Conservation (phyloP, 1,140 invertebrate genomes). For the Acromyrmex echinatior region DNA sequence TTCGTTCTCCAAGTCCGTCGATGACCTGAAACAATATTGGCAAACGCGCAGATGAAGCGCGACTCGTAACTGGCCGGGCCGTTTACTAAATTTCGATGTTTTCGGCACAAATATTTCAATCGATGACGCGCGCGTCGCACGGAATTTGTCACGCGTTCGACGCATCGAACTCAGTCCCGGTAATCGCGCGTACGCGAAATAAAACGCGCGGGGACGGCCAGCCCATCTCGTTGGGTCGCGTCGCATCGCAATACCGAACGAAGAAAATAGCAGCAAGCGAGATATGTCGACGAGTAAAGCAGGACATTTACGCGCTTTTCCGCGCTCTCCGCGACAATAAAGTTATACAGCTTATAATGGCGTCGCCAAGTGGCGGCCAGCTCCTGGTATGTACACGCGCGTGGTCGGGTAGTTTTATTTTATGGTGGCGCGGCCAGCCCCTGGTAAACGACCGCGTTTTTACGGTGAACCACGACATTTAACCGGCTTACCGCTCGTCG, state of each 20-base stretch:
- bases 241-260: conserved; percentile 1
- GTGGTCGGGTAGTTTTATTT: conserved; percentile 81
- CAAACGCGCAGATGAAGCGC: conserved; percentile 54
- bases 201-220: conserved; percentile 37
- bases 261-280: conserved; percentile 20
- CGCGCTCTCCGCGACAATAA: conserved; percentile 59
- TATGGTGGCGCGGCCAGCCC: conserved; percentile 75
- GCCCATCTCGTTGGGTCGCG: conserved; percentile 22
- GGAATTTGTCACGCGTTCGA: conserved; percentile 62
- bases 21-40: conserved; percentile 55
- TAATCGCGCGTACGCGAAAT: conserved; percentile 61
- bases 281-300: neutral
- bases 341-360: conserved; percentile 81
- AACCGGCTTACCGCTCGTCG: conserved; percentile 83
- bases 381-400: conserved; percentile 60
- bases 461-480: conserved; percentile 87
- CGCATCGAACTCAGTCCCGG: conserved; percentile 32
- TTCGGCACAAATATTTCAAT: conserved; percentile 63
- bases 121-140: conserved; percentile 61
- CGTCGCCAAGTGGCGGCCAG: conserved; percentile 66
- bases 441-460: conserved; percentile 82
- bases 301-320: conserved; percentile 63
- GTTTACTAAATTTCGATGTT: conserved; percentile 66
- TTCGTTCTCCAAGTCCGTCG: conserved; percentile 51
- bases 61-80: conserved; percentile 60